Evolutionary conservation across 1,140 invertebrate genomes (phyloP), one percentile per base, ranked within the genome.

Genomic region (Trichomalopsis sarcophagae): DNA sequence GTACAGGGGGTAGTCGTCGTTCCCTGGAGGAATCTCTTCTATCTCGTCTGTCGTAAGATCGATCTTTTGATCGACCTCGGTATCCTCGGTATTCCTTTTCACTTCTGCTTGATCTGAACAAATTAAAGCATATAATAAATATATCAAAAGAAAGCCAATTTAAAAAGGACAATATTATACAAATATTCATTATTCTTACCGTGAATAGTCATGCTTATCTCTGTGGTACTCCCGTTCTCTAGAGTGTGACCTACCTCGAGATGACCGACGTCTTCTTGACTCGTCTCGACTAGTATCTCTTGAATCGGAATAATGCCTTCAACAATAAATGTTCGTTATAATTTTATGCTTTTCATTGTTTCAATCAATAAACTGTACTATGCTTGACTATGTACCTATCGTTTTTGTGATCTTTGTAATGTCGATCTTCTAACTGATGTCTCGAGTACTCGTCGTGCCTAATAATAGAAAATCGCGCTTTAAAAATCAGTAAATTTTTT

Each of bases 31-130:
- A 44, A 55, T 44, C 76, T 74, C n/a, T 74, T 50, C n/a, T 27
- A n/a, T 68, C 78, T 33, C 71, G 30, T 2, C 78, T 69, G 27
- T 81, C 71, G 14, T 75, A 75, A 0, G 33, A 66, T 14, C 44
- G 66, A 23, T 84, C 83, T 11, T 13, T 13, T 4, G 55, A 84
- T 68, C 68, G 73, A 0, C 30, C 47, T 50, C 50, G 33, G 27
- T 81, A 75, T 27, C 81, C 36, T 80, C 71, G 44, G 44, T n/a
- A 62, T 13, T 80, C 78, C 10, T 84, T 80, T 62, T 81, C 84
- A 7, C n/a, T 84, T 14, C 82, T 77, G 17, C 40, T 77, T 7
- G 21, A 47, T 11, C 73, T 75, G 30, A 1, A 36, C 17, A n/a
- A 40, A n/a, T 44, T 7, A 44, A 9, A 44, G 9, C 40, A 44